Evolutionary conservation across 2,888 invertebrate species (phyloP).

Genomic region (Xylota segnis): DNA sequence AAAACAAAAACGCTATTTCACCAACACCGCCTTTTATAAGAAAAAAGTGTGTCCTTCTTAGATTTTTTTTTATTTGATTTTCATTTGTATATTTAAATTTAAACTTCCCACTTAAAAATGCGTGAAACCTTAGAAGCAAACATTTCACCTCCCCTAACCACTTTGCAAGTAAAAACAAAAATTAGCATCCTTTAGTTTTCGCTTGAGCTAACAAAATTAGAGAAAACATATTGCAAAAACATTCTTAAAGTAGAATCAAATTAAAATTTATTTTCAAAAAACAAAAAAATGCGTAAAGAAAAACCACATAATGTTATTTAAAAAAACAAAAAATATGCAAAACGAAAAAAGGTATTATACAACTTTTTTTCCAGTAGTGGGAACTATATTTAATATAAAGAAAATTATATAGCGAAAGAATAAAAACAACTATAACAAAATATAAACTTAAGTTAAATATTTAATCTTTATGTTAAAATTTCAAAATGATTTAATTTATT

Average conservation of each 20-base stretch:
- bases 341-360: slow-evolving; percentile 59
- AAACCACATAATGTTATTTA: slow-evolving; percentile 34
- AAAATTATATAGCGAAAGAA: slow-evolving; percentile 58
- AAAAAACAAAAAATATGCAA: slow-evolving; percentile 45
- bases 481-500: slow-evolving; percentile 52
- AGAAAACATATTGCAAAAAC: slow-evolving; percentile 38
- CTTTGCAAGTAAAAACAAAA: slow-evolving; percentile 49
- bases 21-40: slow-evolving; percentile 75
- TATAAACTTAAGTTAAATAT: slow-evolving; percentile 72
- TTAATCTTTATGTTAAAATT: slow-evolving; percentile 54
- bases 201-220: slow-evolving; percentile 63
- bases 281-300: slow-evolving; percentile 55
- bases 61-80: slow-evolving; percentile 27
- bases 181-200: slow-evolving; percentile 62
- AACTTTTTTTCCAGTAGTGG: slow-evolving; percentile 73
- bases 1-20: slow-evolving; percentile 69
- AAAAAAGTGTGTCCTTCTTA: slow-evolving; percentile 71
- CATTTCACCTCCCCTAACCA: slow-evolving; percentile 21
- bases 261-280: slow-evolving; percentile 41
- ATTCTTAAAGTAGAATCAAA: slow-evolving; percentile 48
- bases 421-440: slow-evolving; percentile 53
- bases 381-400: slow-evolving; percentile 68
- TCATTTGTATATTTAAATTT: slow-evolving; percentile 20
- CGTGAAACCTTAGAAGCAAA: slow-evolving; percentile 53
- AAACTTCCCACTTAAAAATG: slow-evolving; percentile 73